Base-by-base conservation (phyloP, 2,888 invertebrate genomes). In the Eupithecia subfuscata region DNA sequence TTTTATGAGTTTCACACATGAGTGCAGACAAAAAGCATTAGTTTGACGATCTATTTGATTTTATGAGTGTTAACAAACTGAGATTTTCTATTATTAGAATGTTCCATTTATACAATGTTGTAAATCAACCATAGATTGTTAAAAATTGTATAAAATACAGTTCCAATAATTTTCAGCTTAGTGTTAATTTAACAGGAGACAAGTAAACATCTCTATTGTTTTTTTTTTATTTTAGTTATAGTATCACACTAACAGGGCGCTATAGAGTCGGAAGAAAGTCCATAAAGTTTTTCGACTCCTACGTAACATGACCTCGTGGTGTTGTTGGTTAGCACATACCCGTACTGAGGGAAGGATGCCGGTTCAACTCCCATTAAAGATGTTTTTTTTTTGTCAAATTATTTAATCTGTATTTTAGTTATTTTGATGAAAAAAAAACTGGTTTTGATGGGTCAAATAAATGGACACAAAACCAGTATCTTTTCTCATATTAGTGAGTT, bases 1-100 rank as follows among this genome's bases (percentile, higher is more conserved):
- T 40, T 70, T 74, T 70, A 65, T 65, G 63, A 25, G 65, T 56
- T 69, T 70, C 72, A 73, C 65, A 65, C 30, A 43, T 43, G n/a
- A 64, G 65, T 40, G 69, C 48, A 63, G 68, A 76, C 73, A 68
- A 76, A 70, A 74, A 60, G 64, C 63, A 73, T 75, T 76, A 68
- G 64, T 71, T 74, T 69, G 9, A 73, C 43, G 22, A 67, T n/a
- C 71, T 64, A 40, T 70, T 76, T 25, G 30, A 63, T 73, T 70
- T 71, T 73, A 70, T 70, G 40, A 43, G 56, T 63, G n/a, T 48
- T 56, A 69, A 65, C 37, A 65, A 74, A 52, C 43, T 71, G 60
- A 63, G 40, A 68, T 71, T 70, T 30, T 63, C n/a, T 63, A 63
- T 30, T 63, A 63, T 30, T 30, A 30, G 25, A 63, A 63, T 63